These are phyloP conservation scores for Columba livia DNA, from an alignment of 2,113 vertebrate species.

Conservation along the genomic window DNA sequence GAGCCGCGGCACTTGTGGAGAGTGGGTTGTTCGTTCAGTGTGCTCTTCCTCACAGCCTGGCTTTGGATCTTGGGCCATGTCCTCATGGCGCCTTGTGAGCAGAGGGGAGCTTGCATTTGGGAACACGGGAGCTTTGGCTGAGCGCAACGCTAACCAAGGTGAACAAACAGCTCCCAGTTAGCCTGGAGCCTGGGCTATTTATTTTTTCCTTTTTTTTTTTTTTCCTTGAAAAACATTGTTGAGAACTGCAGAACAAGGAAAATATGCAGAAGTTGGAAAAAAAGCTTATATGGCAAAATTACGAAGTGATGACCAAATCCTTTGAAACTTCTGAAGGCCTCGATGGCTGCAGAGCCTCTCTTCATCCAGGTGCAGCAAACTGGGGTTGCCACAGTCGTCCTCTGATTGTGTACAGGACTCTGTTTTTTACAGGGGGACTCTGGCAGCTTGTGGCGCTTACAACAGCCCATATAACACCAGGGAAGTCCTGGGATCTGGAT, in stretches of 20 bases:
- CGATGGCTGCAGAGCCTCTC: background rate
- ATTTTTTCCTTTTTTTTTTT: background rate
- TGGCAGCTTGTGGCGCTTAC: background rate
- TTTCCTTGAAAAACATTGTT: background rate
- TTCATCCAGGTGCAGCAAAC: background rate
- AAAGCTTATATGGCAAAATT: background rate
- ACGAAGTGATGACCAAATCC: background rate
- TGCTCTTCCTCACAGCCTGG: background rate
- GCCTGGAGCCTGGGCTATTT: background rate
- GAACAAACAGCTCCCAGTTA: background rate
- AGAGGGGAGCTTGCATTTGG: background rate
- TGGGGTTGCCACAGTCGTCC: background rate
- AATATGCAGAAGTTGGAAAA: background rate
- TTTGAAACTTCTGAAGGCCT: background rate
- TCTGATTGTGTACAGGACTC: rapidly evolving
- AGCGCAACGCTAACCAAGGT: background rate
- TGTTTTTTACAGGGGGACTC: background rate
- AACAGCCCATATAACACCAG: background rate
- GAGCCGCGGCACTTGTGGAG: background rate
- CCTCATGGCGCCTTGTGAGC: background rate
- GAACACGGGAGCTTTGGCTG: background rate
- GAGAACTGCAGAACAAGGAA: background rate
- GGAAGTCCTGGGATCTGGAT: background rate
- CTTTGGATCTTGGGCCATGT: background rate
- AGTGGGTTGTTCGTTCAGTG: background rate